Evolutionary conservation across 2,797 vertebrate genomes (phyloP).

Genomic region (Chelonia mydas): DNA sequence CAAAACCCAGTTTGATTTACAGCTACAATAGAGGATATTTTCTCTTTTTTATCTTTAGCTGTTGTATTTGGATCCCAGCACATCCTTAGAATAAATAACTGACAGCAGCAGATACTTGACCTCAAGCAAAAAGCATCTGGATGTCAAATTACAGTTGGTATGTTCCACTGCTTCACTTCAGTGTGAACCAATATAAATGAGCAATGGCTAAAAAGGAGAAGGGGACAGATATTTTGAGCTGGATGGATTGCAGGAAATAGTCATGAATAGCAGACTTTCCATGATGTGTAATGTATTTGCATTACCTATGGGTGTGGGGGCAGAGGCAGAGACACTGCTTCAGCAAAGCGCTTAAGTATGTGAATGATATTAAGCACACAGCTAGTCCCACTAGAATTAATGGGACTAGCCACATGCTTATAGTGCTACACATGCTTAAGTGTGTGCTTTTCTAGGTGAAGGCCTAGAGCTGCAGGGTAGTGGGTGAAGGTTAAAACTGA

Average conservation of each 20-base stretch:
- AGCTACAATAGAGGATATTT: neutral
- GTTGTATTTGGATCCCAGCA: neutral
- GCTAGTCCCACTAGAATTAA: neutral
- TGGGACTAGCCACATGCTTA: neutral
- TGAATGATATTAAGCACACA: neutral
- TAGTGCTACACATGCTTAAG: neutral
- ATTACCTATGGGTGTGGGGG: neutral
- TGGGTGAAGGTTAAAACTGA: neutral
- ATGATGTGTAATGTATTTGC: neutral
- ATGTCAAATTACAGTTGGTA: neutral
- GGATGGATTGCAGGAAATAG: neutral
- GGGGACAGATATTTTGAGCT: neutral
- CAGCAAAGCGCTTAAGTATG: neutral
- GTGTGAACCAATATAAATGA: rapidly evolving
- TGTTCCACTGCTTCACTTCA: neutral
- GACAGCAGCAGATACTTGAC: neutral
- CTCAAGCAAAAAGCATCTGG: neutral
- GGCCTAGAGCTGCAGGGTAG: neutral
- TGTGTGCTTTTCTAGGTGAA: neutral
- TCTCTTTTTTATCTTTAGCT: neutral
- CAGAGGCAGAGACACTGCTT: neutral
- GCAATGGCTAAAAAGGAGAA: neutral
- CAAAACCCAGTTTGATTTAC: neutral
- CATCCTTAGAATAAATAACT: neutral
- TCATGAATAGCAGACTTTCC: neutral